Percentiles rank a stretch among this genome's conserved stretches.
These are phyloP conservation scores for Drosophila sordidapex DNA, from an alignment of 2,888 invertebrate genomes.

Conservation along the genomic window DNA sequence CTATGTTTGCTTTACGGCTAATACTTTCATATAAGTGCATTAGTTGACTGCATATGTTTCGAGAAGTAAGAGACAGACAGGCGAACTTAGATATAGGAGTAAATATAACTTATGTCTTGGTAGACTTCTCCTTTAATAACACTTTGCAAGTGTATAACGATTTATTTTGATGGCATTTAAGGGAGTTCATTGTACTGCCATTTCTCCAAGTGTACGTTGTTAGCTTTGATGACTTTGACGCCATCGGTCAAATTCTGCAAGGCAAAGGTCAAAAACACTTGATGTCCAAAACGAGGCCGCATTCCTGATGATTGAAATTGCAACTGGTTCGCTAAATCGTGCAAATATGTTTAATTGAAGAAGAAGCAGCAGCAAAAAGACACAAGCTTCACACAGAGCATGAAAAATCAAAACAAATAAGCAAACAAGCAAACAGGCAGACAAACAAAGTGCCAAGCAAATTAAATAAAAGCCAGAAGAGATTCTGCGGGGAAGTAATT, in stretches of 20 bases:
- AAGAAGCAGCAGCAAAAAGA: conserved; percentile 20
- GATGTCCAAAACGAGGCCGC: conserved; percentile 5
- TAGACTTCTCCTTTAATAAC: background rate
- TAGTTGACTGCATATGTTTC: background rate
- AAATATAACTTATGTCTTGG: background rate
- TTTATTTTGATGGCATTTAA: background rate
- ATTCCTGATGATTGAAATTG: conserved; percentile 6
- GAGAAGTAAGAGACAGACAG: background rate
- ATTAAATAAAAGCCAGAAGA: conserved; percentile 63
- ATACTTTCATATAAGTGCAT: background rate
- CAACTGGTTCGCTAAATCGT: conserved; percentile 8
- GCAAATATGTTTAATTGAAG: conserved; percentile 19
- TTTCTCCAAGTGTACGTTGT: background rate
- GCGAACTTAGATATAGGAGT: too few species aligned
- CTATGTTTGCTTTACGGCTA: too few species aligned
- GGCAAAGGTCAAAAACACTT: conserved; percentile 54
- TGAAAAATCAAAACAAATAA: conserved; percentile 74
- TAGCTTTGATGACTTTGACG: conserved; percentile 21
- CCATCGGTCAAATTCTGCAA: conserved; percentile 53
- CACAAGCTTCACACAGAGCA: conserved; percentile 34
- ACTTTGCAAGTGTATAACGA: background rate
- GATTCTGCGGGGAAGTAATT: conserved; percentile 12
- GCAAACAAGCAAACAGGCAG: conserved; percentile 54
- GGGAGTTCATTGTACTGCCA: background rate
- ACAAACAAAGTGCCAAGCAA: conserved; percentile 67